phyloP scores from a whole-genome alignment of 2,113 vertebrate species.

The Hystrix brachyura region DNA sequence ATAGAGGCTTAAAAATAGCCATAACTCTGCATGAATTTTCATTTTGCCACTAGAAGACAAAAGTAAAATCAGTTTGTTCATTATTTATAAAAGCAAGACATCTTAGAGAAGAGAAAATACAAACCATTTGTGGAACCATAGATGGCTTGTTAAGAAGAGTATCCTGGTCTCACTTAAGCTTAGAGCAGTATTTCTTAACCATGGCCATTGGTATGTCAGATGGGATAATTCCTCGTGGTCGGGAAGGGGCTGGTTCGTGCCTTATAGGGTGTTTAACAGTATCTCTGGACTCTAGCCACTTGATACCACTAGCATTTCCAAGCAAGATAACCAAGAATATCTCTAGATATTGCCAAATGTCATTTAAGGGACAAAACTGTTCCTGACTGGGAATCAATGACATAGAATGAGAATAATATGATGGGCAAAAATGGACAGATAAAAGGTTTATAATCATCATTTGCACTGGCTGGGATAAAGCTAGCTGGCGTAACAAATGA shows the following conservation, averaged over 20 bases:
- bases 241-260: neutral
- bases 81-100: slow-evolving; percentile 54
- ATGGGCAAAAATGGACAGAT: neutral
- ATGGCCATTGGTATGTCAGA: neutral
- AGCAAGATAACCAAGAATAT: slow-evolving; percentile 5
- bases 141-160: neutral
- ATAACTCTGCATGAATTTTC: neutral
- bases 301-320: neutral
- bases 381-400: neutral
- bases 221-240: neutral
- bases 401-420: slow-evolving; percentile 14
- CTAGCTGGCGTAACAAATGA: slow-evolving; percentile 41
- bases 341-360: slow-evolving; percentile 44
- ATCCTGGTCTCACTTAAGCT: neutral
- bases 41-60: slow-evolving; percentile 30
- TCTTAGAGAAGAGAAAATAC: slow-evolving; percentile 35
- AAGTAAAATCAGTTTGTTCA: slow-evolving; percentile 59
- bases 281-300: neutral
- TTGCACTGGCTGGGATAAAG: neutral
- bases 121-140: slow-evolving; percentile 48
- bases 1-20: slow-evolving; percentile 36
- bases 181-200: neutral
- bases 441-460: slow-evolving; percentile 9
- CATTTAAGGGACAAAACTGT: neutral
- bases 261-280: slow-evolving; percentile 9